A percentile compares a stretch with the other conserved stretches of the same genome.
phyloP scores from a whole-genome alignment of 2,888 invertebrate genomes.

The Drosophila subsilvestris region DNA sequence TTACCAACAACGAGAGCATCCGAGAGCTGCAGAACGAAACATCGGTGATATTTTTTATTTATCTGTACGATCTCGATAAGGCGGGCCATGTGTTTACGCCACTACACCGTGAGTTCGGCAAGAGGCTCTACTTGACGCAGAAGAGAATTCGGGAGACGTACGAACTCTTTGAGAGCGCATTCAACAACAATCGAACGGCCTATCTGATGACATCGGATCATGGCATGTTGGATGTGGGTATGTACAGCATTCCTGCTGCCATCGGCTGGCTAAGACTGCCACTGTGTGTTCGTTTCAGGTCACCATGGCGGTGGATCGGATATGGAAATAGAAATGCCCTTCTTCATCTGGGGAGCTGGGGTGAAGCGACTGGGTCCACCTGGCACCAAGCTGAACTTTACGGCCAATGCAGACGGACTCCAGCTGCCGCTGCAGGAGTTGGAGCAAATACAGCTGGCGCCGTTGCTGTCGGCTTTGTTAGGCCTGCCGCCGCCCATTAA shows the following conservation, averaged over 20 bases:
- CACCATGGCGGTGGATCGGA: slow-evolving; percentile 95
- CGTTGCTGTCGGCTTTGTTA: slow-evolving; percentile 93
- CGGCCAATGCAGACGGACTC: slow-evolving; percentile 66
- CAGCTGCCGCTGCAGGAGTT: slow-evolving; percentile 86
- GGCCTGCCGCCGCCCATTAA: slow-evolving; percentile 95
- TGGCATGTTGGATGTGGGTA: slow-evolving; percentile 99
- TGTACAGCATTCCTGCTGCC: slow-evolving; percentile 87
- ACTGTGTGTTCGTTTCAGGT: slow-evolving; percentile 84
- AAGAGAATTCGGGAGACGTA: slow-evolving; percentile 89
- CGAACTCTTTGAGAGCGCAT: slow-evolving; percentile 88
- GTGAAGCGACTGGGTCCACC: slow-evolving; percentile 82
- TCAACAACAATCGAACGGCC: slow-evolving; percentile 91
- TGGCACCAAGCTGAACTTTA: slow-evolving; percentile 85
- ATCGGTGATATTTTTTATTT: slow-evolving; percentile 95
- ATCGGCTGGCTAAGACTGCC: slow-evolving; percentile 84
- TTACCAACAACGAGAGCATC: slow-evolving; percentile 83
- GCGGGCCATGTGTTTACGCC: slow-evolving; percentile 92
- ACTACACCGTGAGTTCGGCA: slow-evolving; percentile 89
- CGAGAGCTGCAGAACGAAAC: slow-evolving; percentile 86
- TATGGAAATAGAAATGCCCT: slow-evolving; percentile 95
- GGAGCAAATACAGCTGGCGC: slow-evolving; percentile 95
- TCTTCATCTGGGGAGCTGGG: slow-evolving; percentile 98
- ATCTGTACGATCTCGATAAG: slow-evolving; percentile 96
- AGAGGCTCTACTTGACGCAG: slow-evolving; percentile 92
- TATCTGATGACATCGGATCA: slow-evolving; percentile 98